Percentiles rank a stretch among this genome's conserved stretches.
phyloP scores from a whole-genome alignment of 1,140 invertebrate species.

The Caenorhabditis tropicalis region DNA sequence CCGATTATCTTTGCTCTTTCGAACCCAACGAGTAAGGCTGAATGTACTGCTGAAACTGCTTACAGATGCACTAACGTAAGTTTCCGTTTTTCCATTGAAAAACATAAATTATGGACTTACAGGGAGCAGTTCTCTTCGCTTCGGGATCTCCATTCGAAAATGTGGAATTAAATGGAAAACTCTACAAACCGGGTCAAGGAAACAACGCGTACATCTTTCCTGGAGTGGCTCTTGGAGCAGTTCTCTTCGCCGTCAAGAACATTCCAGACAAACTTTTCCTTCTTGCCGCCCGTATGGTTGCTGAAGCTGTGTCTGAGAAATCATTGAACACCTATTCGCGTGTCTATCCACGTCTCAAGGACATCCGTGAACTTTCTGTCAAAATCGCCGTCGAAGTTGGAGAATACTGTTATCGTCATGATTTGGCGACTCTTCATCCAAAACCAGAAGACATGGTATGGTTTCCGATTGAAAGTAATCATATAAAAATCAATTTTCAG shows the following conservation, averaged over 20 bases:
- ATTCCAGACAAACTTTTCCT: slow-evolving; percentile 89
- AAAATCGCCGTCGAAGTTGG: slow-evolving; percentile 81
- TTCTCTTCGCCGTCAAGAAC: slow-evolving; percentile 81
- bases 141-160: slow-evolving; percentile 89
- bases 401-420: slow-evolving; percentile 84
- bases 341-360: slow-evolving; percentile 89
- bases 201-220: slow-evolving; percentile 98
- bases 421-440: slow-evolving; percentile 74
- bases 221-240: slow-evolving; percentile 87
- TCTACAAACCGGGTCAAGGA: slow-evolving; percentile 87
- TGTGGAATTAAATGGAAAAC: slow-evolving; percentile 81
- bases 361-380: slow-evolving; percentile 86
- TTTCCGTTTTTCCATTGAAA: not conserved
- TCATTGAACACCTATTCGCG: slow-evolving; percentile 84
- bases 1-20: slow-evolving; percentile 93
- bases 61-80: slow-evolving; percentile 84
- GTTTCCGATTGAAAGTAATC: not conserved
- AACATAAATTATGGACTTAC: not conserved
- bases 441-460: slow-evolving; percentile 74
- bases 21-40: slow-evolving; percentile 93
- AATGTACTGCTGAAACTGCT: slow-evolving; percentile 92
- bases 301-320: slow-evolving; percentile 82
- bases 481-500: slow-evolving; percentile 53
- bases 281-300: slow-evolving; percentile 84
- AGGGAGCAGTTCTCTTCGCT: slow-evolving; percentile 88